Evolutionary conservation across 2,113 vertebrate genomes (phyloP).

Genomic region (Protomyctophum bolini): DNA sequence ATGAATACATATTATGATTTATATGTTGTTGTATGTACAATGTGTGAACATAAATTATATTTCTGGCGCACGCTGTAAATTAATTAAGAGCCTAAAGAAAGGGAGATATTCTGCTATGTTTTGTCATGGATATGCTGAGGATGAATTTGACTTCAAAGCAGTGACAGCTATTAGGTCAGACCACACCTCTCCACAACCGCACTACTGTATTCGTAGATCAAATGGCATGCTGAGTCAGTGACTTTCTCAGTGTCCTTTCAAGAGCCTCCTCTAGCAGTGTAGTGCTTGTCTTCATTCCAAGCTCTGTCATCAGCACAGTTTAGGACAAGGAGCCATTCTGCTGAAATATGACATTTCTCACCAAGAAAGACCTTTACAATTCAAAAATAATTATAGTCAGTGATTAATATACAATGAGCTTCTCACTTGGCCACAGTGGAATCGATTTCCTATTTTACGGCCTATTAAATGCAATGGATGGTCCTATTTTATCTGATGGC

Average conservation of each 20-base stretch:
- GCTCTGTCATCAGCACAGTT: constrained; percentile 15
- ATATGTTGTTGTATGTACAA: constrained; percentile 43
- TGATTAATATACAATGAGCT: constrained; percentile 45
- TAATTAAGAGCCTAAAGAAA: constrained; percentile 23
- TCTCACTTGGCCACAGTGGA: constrained; percentile 22
- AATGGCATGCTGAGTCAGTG: constrained; percentile 65
- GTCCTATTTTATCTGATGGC: constrained; percentile 23
- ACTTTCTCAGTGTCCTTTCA: constrained; percentile 67
- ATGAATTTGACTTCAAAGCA: constrained; percentile 46
- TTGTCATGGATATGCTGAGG: constrained; percentile 37
- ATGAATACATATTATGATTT: constrained; percentile 58
- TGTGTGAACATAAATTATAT: constrained; percentile 63
- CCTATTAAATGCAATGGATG: constrained; percentile 30
- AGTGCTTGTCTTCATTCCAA: constrained; percentile 33
- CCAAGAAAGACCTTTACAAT: constrained; percentile 42
- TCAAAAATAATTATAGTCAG: constrained; percentile 48
- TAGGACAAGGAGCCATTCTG: constrained; percentile 15
- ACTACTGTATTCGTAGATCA: constrained; percentile 42
- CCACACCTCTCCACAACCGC: constrained; percentile 40
- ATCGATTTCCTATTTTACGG: constrained; percentile 35
- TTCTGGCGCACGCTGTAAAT: constrained; percentile 38
- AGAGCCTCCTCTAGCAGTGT: constrained; percentile 44
- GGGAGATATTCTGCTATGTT: background rate
- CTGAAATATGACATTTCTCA: constrained; percentile 32
- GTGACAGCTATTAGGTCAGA: constrained; percentile 45